Evolutionary conservation across 1,140 invertebrate species (phyloP), one percentile per base, ranked within the genome.

Genomic region (Anadara kagoshimensis): DNA sequence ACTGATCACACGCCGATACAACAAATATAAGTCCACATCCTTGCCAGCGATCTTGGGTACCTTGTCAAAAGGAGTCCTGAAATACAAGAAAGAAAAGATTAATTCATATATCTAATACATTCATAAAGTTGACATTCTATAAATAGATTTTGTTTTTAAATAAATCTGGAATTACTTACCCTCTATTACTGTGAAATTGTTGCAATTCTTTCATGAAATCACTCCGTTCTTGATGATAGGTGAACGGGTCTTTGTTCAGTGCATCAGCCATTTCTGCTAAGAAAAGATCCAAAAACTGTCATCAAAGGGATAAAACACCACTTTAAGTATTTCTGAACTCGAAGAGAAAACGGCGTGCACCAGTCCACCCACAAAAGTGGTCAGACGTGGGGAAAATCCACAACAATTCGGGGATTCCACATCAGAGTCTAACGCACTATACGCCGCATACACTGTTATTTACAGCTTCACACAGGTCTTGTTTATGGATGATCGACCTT

Each of bases 1-100:
- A 63, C 93, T 93, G 73, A 94, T 97, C n/a, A 98, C 96, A 82
- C 96, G 92, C 76, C 93, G 93, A 88, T 98, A 98, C 62, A 98
- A 92, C 57, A 94, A 92, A 90, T 95, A 97, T 61, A 98, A 91
- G 91, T 98, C 96, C 84, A 98, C 93, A 89, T 96, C 94, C 79
- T 94, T 93, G 49, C 96, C 96, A 90, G 94, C 95, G 71, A 98
- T 93, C 89, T 93, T 93, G 62, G 96, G 96, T 64, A 91, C 86
- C 82, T 92, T 92, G 78, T 92, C 92, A 85, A 95, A 93, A 51
- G 94, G 91, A 49, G 95, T 95, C 80, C 95, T 96, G 91, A 78
- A 87, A 89, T 56, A 67, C 69, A 79, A 58, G 43, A 70, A 73
- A 68, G 64, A 56, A 53, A 41, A 29, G 20, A 59, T 41, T 26